Evolutionary conservation across 1,140 invertebrate species (phyloP).

Genomic region (Tetramorium parvispinum): DNA sequence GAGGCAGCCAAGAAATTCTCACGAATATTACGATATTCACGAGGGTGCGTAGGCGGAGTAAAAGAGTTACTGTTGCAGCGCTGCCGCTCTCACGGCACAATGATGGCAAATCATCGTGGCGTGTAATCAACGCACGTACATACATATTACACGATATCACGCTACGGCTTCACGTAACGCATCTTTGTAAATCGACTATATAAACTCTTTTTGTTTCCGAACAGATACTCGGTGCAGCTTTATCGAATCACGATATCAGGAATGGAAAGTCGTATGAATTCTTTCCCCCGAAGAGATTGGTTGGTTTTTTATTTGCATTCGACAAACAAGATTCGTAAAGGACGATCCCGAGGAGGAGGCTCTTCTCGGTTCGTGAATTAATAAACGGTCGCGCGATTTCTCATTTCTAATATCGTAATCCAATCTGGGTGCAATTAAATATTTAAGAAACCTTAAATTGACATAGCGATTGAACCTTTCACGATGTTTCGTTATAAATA

Average conservation of each 20-base stretch:
- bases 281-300: not conserved
- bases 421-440: not conserved
- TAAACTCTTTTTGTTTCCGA: not conserved
- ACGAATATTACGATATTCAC: constrained; percentile 43
- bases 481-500: not conserved
- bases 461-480: not conserved
- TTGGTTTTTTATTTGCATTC: not conserved
- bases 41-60: constrained; percentile 16
- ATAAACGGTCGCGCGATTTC: not conserved
- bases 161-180: constrained; percentile 15
- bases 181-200: not conserved
- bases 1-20: constrained; percentile 24
- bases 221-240: not conserved
- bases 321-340: not conserved
- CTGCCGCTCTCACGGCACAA: constrained; percentile 46
- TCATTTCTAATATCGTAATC: not conserved
- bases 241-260: not conserved
- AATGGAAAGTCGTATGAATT: not conserved
- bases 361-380: not conserved
- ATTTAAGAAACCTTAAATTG: not conserved
- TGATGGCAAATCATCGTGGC: constrained; percentile 42
- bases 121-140: constrained; percentile 43
- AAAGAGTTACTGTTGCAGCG: constrained; percentile 19
- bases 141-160: not conserved
- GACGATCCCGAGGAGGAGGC: not conserved